phyloP scores from a whole-genome alignment of 2,113 vertebrate species.

The Morone chrysops region DNA sequence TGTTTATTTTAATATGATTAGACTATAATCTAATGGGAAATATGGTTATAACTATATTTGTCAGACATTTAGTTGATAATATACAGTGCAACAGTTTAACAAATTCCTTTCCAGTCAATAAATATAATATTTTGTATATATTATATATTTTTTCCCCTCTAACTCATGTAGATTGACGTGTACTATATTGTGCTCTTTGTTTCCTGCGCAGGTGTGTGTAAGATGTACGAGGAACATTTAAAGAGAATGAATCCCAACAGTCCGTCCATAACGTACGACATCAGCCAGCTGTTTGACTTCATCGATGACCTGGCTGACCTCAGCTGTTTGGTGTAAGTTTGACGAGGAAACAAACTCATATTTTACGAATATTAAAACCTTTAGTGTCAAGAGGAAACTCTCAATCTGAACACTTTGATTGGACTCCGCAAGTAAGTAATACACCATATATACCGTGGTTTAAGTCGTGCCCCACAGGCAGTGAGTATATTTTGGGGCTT shows the following conservation, averaged over 20 bases:
- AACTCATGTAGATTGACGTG: not conserved
- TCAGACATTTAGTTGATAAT: too few relatives aligned
- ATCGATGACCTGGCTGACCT: conserved; percentile 99
- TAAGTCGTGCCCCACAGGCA: too few relatives aligned
- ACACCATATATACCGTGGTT: too few relatives aligned
- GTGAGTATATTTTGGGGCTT: not conserved
- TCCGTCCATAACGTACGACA: conserved; percentile 98
- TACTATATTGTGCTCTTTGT: not conserved
- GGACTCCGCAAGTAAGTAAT: not conserved
- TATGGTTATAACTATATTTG: not conserved
- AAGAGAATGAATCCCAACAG: conserved; percentile 99
- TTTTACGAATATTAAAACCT: not conserved
- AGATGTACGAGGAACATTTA: conserved; percentile 99
- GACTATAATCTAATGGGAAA: not conserved
- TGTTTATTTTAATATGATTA: not conserved
- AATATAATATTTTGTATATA: too few relatives aligned
- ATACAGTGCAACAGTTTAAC: too few relatives aligned
- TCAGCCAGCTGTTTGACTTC: conserved; percentile 99
- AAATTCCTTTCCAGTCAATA: too few relatives aligned
- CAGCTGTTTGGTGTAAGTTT: conserved; percentile 98
- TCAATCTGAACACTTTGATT: not conserved
- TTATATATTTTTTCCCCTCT: not conserved
- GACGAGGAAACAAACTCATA: not conserved
- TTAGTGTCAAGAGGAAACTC: not conserved
- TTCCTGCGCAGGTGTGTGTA: conserved; percentile 90